Conservation (phyloP, 1,140 invertebrate genomes). For the Cherax quadricarinatus region DNA sequence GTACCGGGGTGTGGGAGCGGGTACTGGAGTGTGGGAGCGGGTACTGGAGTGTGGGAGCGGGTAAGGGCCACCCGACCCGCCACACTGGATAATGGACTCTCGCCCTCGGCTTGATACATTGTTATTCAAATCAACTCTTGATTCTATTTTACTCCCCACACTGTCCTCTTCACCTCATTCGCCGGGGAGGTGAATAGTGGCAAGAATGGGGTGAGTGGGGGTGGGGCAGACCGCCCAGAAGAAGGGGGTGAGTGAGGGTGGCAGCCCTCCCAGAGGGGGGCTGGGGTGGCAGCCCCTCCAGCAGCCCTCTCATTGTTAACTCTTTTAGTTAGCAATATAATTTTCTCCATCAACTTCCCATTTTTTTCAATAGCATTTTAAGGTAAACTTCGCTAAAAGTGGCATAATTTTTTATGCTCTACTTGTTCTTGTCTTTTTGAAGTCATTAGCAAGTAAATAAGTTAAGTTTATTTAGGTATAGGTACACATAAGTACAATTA, state of each 20-base stretch:
- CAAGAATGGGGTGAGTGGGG: background rate
- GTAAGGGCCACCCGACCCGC: constrained; percentile 24
- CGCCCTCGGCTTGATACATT: constrained; percentile 57
- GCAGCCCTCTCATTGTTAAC: background rate
- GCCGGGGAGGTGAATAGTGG: background rate
- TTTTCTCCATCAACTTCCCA: background rate
- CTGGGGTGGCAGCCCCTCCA: background rate
- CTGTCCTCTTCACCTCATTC: constrained; percentile 53
- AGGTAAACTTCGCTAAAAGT: background rate
- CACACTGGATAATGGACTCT: constrained; percentile 57
- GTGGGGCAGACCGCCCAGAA: background rate
- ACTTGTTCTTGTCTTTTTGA: too few relatives aligned
- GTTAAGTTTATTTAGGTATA: too few relatives aligned
- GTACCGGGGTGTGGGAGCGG: background rate
- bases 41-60: background rate
- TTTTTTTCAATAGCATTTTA: background rate
- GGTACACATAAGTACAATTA: too few relatives aligned
- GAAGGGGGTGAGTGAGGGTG: background rate
- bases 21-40: background rate
- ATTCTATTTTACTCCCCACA: constrained; percentile 63
- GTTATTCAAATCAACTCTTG: constrained; percentile 61
- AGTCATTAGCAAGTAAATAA: too few relatives aligned
- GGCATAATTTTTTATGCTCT: too few relatives aligned
- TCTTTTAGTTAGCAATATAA: background rate
- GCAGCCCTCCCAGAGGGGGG: background rate